Conservation (phyloP, 1,140 invertebrate species). For the Panulirus ornatus region DNA sequence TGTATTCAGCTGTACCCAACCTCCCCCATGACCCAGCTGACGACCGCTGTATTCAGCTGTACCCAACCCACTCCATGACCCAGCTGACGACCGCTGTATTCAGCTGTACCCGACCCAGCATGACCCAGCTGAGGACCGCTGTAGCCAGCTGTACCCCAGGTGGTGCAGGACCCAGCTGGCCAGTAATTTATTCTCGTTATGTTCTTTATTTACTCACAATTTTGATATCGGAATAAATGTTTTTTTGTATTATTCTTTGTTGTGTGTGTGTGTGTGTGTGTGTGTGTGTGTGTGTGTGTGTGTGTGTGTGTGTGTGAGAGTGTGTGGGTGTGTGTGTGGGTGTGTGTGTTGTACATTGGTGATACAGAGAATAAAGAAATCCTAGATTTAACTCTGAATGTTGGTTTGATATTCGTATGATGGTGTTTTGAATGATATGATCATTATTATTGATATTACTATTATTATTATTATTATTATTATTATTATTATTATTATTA, state of each 20-base stretch:
- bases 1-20: no score
- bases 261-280: neutral
- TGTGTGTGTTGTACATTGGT: neutral
- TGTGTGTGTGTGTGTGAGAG: neutral
- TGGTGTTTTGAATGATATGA: no score
- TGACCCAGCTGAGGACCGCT: neutral
- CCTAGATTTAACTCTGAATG: no score
- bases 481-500: no score
- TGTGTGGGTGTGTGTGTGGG: neutral
- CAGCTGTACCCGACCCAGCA: no score
- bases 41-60: no score
- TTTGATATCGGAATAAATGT: constrained; percentile 21
- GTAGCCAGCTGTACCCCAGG: neutral
- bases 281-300: neutral
- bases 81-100: no score
- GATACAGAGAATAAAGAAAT: neutral
- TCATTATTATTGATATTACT: no score
- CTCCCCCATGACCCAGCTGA: no score
- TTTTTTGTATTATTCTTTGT: constrained; percentile 21
- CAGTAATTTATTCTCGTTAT: constrained; percentile 13
- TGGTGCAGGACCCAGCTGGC: neutral
- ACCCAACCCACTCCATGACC: no score
- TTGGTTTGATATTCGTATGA: no score
- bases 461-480: no score
- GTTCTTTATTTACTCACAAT: constrained; percentile 44